Evolutionary conservation across 2,888 invertebrate species (phyloP), one percentile per base, ranked within the genome.

Genomic region (Acrobasis suavella): DNA sequence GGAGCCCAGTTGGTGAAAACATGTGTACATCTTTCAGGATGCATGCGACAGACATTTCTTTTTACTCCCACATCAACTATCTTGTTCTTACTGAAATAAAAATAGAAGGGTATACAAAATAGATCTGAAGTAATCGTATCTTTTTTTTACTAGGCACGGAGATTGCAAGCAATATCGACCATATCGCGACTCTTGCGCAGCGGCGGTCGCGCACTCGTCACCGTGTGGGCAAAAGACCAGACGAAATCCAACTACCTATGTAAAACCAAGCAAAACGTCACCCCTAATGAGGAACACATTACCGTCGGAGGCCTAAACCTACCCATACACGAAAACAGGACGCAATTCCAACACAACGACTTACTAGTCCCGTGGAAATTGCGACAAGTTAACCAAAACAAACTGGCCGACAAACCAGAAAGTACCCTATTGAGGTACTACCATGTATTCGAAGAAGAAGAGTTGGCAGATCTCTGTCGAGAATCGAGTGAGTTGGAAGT

Each of bases 201-300:
- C 0, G 95, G 94, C 0, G 99, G 99, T 0, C 91, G 89, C 67
- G 96, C 96, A 2, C 91, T 99, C 7, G 95, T 99, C 65, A 98
- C 99, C 70, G 99, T 99, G 0, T 99, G 99, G 99, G 98, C 99
- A 0, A 96, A 96, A 83, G 96, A 98, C 80, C 98, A 98, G 86
- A 92, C 93, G 2, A 94, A 91, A 66, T 93, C 95, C 52, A 93
- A 87, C 63, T 91, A 93, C 67, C 73, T 89, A 3, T 74, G 74
- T 59, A 79, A 89, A 74, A 74, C 68, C 64, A 80, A 83, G 16
- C 62, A 55, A 73, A 16, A 75, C 10, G 73, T 74, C 50, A 15
- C 58, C 8, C 58, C 67, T 9, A 70, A 69, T 42, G 69, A 77
- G 49, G 76, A 84, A 64, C 70, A 79, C 50, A 68, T 82, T 0